A percentile compares a stretch with the other conserved stretches of the same genome.
These are phyloP conservation scores for Otocyon megalotis DNA, from an alignment of 2,113 vertebrate species.

Conservation along the genomic window DNA sequence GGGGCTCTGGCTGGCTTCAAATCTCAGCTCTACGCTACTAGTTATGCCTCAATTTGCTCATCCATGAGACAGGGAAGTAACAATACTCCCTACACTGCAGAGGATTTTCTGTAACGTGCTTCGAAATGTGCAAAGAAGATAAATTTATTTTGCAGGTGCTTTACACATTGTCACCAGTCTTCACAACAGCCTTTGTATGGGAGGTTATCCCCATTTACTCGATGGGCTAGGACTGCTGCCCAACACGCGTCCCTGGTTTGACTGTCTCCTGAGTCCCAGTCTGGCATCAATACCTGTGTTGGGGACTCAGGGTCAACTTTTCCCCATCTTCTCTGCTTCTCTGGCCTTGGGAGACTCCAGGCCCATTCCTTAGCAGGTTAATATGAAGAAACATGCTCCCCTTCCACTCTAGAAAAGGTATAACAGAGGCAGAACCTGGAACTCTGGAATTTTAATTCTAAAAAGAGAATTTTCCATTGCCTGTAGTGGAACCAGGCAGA, in stretches of 20 bases:
- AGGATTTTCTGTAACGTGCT: background rate
- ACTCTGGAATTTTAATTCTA: background rate
- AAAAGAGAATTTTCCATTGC: too few species aligned
- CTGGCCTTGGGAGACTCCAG: background rate
- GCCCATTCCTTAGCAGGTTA: background rate
- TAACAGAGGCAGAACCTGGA: background rate
- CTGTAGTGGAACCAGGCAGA: background rate
- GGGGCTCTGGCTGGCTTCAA: background rate
- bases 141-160: background rate
- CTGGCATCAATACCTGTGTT: rapidly evolving
- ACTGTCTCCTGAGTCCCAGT: background rate
- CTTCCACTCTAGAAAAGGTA: background rate
- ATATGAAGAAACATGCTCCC: background rate
- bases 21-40: background rate
- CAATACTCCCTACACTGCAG: rapidly evolving
- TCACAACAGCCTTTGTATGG: background rate
- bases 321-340: background rate
- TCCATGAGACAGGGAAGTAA: background rate
- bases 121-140: background rate
- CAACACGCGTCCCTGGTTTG: rapidly evolving
- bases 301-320: rapidly evolving
- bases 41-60: background rate
- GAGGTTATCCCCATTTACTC: background rate
- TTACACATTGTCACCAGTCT: too few species aligned
- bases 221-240: background rate